Conservation (phyloP, 2,113 vertebrate genomes). For the Gadus macrocephalus region DNA sequence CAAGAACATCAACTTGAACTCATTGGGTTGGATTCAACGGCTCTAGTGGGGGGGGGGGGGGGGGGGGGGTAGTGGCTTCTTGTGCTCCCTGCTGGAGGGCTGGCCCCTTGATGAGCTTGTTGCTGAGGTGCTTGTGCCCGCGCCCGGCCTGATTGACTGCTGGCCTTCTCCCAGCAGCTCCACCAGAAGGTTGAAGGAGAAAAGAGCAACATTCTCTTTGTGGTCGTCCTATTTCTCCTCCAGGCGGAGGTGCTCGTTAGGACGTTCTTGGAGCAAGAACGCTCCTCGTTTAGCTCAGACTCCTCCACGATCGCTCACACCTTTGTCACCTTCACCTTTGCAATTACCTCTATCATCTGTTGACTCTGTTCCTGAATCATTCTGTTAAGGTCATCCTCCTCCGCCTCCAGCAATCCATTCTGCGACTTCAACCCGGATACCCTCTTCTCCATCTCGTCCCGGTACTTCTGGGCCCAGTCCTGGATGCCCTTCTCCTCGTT, state of each 20-base stretch:
- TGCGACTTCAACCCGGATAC: constrained; percentile 89
- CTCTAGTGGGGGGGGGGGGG: too few species aligned
- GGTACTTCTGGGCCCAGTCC: constrained; percentile 85
- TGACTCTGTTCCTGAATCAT: constrained; percentile 88
- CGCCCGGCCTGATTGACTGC: too few species aligned
- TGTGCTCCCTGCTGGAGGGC: too few species aligned
- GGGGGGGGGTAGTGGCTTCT: too few species aligned
- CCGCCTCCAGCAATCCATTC: constrained; percentile 86
- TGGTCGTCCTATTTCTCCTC: constrained; percentile 96
- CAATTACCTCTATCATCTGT: constrained; percentile 84
- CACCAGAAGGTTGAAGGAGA: constrained; percentile 32
- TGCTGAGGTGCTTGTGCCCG: too few species aligned
- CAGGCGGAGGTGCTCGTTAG: constrained; percentile 91
- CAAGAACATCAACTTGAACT: too few species aligned
- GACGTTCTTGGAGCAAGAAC: constrained; percentile 95
- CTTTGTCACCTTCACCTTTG: constrained; percentile 76
- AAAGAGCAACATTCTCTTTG: constrained; percentile 83
- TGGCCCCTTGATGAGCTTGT: too few species aligned
- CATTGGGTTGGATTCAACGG: too few species aligned
- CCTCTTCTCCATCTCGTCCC: constrained; percentile 88
- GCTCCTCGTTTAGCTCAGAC: constrained; percentile 93
- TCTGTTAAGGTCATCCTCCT: constrained; percentile 90
- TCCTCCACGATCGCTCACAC: constrained; percentile 83
- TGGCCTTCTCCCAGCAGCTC: too few species aligned
- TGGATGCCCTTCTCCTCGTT: constrained; percentile 91